A percentile compares a stretch with the other conserved stretches of the same genome.
These are phyloP conservation scores for Osmoderma eremita DNA, from an alignment of 2,888 invertebrate genomes.

Conservation along the genomic window DNA sequence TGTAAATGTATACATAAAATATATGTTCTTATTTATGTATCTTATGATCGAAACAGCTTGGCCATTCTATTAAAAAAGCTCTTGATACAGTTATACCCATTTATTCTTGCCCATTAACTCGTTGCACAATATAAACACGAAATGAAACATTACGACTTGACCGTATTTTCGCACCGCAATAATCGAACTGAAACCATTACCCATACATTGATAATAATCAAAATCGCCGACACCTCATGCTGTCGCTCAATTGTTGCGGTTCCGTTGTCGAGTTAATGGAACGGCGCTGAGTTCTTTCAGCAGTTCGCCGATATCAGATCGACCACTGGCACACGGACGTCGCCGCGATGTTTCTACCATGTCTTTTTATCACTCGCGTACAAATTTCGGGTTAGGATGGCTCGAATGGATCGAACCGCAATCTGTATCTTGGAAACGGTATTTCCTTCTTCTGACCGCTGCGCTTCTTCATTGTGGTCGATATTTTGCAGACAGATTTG, in stretches of 20 bases:
- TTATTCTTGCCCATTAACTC: too few relatives aligned
- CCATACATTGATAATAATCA: slow-evolving; percentile 19
- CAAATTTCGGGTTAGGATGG: slow-evolving; percentile 1
- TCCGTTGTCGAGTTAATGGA: slow-evolving; percentile 28
- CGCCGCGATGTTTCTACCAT: slow-evolving; percentile 4
- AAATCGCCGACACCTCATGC: slow-evolving; percentile 23
- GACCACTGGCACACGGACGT: too few relatives aligned
- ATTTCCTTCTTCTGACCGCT: slow-evolving; percentile 3
- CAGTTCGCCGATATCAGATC: not conserved
- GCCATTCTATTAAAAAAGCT: too few relatives aligned
- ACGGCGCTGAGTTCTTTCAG: slow-evolving; percentile 5
- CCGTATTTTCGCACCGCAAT: slow-evolving; percentile 7
- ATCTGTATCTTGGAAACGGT: slow-evolving; percentile 19
- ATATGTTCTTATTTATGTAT: too few relatives aligned
- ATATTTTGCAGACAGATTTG: slow-evolving; percentile 10
- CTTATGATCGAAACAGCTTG: too few relatives aligned
- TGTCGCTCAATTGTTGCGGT: slow-evolving; percentile 17
- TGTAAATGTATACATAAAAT: too few relatives aligned
- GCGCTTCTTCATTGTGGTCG: slow-evolving; percentile 9
- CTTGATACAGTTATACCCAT: too few relatives aligned
- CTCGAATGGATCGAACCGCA: slow-evolving; percentile 3
- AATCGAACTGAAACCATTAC: slow-evolving; percentile 22
- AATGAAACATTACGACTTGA: slow-evolving; percentile 12
- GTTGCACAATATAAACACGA: not conserved
- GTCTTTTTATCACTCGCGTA: slow-evolving; percentile 11